phyloP scores from a whole-genome alignment of 2,797 vertebrate species.

The Spinus olivaceus region DNA sequence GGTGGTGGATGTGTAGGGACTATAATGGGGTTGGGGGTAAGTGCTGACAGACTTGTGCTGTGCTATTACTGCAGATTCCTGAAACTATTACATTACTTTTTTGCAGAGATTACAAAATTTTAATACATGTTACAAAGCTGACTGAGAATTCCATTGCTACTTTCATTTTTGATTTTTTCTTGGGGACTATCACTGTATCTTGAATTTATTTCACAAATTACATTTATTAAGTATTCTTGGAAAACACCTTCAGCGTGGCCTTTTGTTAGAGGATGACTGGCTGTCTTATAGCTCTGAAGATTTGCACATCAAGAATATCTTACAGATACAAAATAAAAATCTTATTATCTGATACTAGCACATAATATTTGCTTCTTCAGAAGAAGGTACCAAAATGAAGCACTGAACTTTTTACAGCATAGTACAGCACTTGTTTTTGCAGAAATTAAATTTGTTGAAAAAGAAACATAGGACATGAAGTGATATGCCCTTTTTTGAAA shows the following conservation, averaged over 20 bases:
- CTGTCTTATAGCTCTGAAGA: background rate
- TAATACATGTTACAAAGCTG: background rate
- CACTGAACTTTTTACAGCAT: background rate
- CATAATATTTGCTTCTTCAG: background rate
- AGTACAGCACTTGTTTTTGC: background rate
- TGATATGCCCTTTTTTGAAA: background rate
- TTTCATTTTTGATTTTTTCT: background rate
- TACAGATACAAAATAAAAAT: background rate
- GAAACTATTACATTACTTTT: background rate
- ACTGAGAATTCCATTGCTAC: background rate
- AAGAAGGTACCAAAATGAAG: background rate
- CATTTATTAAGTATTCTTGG: background rate
- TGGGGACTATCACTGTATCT: background rate
- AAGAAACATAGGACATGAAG: background rate
- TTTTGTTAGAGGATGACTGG: background rate
- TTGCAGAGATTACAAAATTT: background rate
- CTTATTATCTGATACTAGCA: background rate
- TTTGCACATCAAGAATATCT: background rate
- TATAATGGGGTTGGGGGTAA: fast-evolving
- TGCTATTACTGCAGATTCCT: background rate
- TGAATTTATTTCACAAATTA: background rate
- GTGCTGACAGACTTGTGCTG: background rate
- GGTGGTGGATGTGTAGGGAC: background rate
- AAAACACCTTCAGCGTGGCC: background rate
- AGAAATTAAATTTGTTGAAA: background rate